A percentile compares a stretch with the other conserved stretches of the same genome.
Conservation (phyloP, 2,113 vertebrate genomes). For the Neoarius graeffei region DNA sequence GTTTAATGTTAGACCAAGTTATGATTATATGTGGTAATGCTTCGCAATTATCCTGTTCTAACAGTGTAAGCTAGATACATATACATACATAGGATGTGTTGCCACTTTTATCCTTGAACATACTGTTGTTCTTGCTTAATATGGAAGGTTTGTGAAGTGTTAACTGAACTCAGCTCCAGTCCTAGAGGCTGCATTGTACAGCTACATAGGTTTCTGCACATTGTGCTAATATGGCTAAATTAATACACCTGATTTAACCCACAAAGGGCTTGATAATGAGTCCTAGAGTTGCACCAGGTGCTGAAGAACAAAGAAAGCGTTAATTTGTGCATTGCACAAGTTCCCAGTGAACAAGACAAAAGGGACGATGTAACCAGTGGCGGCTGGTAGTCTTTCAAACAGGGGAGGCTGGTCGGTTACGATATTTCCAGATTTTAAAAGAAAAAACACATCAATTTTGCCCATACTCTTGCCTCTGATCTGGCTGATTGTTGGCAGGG, state of each 20-base stretch:
- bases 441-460: too few species aligned
- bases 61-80: slow-evolving; percentile 4
- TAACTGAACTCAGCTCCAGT: background rate
- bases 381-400: too few species aligned
- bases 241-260: background rate
- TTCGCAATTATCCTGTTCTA: slow-evolving; percentile 43
- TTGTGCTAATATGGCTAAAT: background rate
- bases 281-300: background rate
- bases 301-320: background rate
- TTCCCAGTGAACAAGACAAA: background rate
- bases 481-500: too few species aligned
- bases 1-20: slow-evolving; percentile 38
- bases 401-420: too few species aligned
- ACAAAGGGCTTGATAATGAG: slow-evolving; percentile 8
- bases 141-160: slow-evolving; percentile 10
- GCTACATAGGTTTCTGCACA: background rate
- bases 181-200: background rate
- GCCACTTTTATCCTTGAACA: background rate
- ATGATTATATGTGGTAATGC: slow-evolving; percentile 45
- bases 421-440: too few species aligned
- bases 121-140: slow-evolving; percentile 26
- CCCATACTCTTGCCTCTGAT: too few species aligned
- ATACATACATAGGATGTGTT: slow-evolving; percentile 15
- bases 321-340: background rate
- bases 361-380: background rate